Percentiles rank a stretch among this genome's conserved stretches.
Conservation (phyloP, 2,888 invertebrate species). For the Calameuta idolon region DNA sequence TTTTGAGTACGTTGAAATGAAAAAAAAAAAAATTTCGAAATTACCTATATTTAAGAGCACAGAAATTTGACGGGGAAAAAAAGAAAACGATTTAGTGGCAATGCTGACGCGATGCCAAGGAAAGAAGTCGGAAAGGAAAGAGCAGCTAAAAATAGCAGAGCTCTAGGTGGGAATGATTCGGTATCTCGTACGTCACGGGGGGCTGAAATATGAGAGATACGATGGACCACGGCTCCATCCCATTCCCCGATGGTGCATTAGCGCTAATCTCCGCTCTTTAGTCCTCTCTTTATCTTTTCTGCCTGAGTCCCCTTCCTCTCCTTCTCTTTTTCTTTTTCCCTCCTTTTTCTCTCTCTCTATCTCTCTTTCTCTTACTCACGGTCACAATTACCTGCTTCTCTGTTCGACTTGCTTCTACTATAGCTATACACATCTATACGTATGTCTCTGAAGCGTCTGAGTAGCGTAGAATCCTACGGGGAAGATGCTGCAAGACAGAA, state of each 20-base stretch:
- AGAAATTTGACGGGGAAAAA: conserved; percentile 13
- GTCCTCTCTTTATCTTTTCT: conserved; percentile 43
- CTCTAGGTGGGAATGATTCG: conserved; percentile 64
- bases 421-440: conserved; percentile 45
- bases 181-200: conserved; percentile 66
- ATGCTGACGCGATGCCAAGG: background rate
- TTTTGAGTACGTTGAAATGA: background rate
- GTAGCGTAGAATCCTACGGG: conserved; percentile 37
- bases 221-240: conserved; percentile 57
- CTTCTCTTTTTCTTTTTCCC: conserved; percentile 8
- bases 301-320: conserved; percentile 6
- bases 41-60: background rate
- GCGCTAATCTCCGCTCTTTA: conserved; percentile 62
- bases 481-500: conserved; percentile 55
- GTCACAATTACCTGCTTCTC: background rate
- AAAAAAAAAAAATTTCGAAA: no score
- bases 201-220: conserved; percentile 67
- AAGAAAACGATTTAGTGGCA: conserved; percentile 9
- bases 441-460: conserved; percentile 64
- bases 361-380: conserved; percentile 1
- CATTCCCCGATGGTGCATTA: conserved; percentile 65
- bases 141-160: conserved; percentile 51
- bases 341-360: conserved; percentile 17
- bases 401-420: background rate
- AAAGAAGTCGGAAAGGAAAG: conserved; percentile 21